Evolutionary conservation across 2,113 vertebrate genomes (phyloP).

Genomic region (Tor tambroides): DNA sequence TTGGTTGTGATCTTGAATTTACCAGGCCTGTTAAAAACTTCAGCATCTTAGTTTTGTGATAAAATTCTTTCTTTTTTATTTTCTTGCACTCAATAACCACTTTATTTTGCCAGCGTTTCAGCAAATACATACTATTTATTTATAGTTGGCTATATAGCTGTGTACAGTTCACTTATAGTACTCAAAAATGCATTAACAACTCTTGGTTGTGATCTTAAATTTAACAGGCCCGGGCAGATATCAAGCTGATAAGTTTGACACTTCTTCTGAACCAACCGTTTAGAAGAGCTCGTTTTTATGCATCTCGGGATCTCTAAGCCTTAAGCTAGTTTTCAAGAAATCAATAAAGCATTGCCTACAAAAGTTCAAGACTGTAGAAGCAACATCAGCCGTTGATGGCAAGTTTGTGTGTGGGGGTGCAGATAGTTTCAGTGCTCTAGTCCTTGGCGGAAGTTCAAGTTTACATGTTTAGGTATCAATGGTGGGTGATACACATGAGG

Average conservation of each 20-base stretch:
- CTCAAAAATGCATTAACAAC: not conserved
- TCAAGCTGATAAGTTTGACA: not conserved
- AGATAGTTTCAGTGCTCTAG: not conserved
- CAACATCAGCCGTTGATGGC: not conserved
- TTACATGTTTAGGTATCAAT: constrained; percentile 4
- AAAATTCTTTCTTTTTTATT: too few species aligned
- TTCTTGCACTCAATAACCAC: not conserved
- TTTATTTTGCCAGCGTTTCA: not conserved
- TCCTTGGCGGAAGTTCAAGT: constrained; percentile 31
- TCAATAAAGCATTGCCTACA: constrained; percentile 36
- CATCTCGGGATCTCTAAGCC: constrained; percentile 3
- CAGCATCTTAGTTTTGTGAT: too few species aligned
- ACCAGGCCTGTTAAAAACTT: too few species aligned
- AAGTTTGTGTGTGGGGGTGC: not conserved
- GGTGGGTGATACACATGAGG: not conserved
- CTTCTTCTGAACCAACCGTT: constrained; percentile 11
- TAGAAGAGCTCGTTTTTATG: constrained; percentile 29
- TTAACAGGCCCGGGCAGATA: not conserved
- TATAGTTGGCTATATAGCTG: not conserved
- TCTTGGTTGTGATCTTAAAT: not conserved
- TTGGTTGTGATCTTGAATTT: too few species aligned
- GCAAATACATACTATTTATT: not conserved
- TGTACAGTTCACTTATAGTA: not conserved
- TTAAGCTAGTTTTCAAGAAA: constrained; percentile 35
- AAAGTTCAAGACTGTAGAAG: constrained; percentile 46